Percentiles rank a stretch among this genome's conserved stretches.
Evolutionary conservation across 2,113 vertebrate genomes (phyloP).

Genomic region (Cervus canadensis): DNA sequence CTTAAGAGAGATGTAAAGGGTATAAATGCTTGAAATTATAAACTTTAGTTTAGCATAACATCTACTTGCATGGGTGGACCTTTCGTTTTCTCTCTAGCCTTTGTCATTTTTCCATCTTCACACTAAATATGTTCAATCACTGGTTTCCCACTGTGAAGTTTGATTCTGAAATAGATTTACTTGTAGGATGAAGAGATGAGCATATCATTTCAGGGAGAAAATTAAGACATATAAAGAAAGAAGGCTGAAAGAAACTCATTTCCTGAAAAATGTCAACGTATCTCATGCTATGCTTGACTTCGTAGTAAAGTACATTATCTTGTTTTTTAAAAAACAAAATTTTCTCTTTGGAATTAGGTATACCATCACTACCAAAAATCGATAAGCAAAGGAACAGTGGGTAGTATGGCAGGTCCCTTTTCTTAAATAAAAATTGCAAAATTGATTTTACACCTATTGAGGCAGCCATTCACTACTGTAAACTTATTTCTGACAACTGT

Average conservation of each 20-base stretch:
- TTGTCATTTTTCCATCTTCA: conserved; percentile 24
- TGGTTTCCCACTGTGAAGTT: background rate
- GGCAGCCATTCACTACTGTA: conserved; percentile 40
- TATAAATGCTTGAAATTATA: background rate
- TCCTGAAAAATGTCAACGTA: conserved; percentile 43
- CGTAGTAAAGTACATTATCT: background rate
- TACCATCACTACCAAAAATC: conserved; percentile 35
- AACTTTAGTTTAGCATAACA: background rate
- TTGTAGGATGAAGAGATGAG: background rate
- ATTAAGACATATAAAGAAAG: background rate
- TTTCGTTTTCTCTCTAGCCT: background rate
- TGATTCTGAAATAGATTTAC: conserved; percentile 30
- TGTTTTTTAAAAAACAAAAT: background rate
- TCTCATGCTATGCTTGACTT: background rate
- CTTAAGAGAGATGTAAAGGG: background rate
- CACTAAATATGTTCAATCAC: background rate
- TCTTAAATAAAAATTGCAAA: conserved; percentile 65
- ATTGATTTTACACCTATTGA: conserved; percentile 64
- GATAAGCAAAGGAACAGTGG: conserved; percentile 60
- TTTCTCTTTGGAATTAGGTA: conserved; percentile 36
- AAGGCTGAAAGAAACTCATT: background rate
- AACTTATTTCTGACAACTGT: conserved; percentile 69
- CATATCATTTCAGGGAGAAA: conserved; percentile 14
- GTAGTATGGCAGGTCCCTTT: conserved; percentile 38
- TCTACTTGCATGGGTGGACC: background rate